These are phyloP conservation scores for Alloplasta piceator DNA, from an alignment of 2,888 invertebrate genomes.

Conservation along the genomic window DNA sequence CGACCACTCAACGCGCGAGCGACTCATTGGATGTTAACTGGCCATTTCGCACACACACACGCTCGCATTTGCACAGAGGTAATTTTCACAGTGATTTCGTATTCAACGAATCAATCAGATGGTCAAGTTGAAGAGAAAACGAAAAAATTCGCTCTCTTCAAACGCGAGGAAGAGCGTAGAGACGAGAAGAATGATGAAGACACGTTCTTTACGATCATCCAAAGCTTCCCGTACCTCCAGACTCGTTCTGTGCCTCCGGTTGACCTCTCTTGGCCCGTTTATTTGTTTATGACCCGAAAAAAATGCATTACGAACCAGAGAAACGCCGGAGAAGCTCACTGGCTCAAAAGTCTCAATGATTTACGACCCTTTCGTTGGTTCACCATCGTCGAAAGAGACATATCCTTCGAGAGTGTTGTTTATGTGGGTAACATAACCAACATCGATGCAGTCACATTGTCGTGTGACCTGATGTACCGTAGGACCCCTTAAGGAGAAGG, in stretches of 20 bases:
- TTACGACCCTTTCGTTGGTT: slow-evolving; percentile 48
- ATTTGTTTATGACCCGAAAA: slow-evolving; percentile 1
- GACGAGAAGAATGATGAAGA: slow-evolving; percentile 42
- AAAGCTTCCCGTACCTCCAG: slow-evolving; percentile 9
- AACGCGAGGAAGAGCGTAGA: background rate
- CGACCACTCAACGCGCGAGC: slow-evolving; percentile 13
- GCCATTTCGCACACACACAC: too few relatives aligned
- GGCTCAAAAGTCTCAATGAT: slow-evolving; percentile 47
- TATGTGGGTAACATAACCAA: too few relatives aligned
- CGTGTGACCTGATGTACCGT: too few relatives aligned
- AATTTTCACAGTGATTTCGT: background rate
- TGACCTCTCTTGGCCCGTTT: slow-evolving; percentile 18
- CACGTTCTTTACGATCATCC: slow-evolving; percentile 42
- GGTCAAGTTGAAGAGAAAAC: background rate
- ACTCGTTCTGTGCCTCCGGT: slow-evolving; percentile 47
- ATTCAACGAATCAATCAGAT: slow-evolving; percentile 49
- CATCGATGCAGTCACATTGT: too few relatives aligned
- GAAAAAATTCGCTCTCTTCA: slow-evolving; percentile 7
- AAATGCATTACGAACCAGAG: background rate
- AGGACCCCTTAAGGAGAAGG: too few relatives aligned
- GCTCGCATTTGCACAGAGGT: too few relatives aligned
- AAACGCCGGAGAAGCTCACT: slow-evolving; percentile 1
- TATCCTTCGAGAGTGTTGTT: too few relatives aligned
- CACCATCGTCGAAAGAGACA: too few relatives aligned
- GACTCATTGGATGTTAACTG: background rate